Evolutionary conservation across 2,888 invertebrate species (phyloP), one percentile per base, ranked within the genome.

Genomic region (Lutraria lutraria): DNA sequence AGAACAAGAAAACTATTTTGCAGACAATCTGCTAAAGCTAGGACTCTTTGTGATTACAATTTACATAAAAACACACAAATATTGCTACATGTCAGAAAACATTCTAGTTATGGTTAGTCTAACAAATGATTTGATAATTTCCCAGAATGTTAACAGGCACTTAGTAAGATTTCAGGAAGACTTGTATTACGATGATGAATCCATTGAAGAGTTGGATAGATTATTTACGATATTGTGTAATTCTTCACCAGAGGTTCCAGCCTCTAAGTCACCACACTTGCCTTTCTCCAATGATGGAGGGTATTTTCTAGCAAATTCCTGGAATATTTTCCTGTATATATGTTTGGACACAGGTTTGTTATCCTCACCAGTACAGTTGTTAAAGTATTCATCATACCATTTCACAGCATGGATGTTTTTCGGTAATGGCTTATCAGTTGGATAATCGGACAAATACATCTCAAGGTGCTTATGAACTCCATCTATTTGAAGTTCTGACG

Each of bases 351-450:
- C 91, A n/a, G 89, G 83, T 68, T 89, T 89, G 25, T 84, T 86
- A 25, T 87, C 85, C n/a, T 63, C 53, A 13, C 83, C 86, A 25
- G 52, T 29, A 68, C 91, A 91, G 19, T 72, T 72, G 29, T 8
- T 63, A 10, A 88, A 13, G 53, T 91, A 91, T 56, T 91, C 91
- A 63, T 89, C 91, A 82, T 91, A 91, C 91, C 91, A 91, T 68
- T 91, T 91, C 0, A 91, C 91, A 29, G 89, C 89, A 83, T 91
- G 91, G n/a, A 91, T 88, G 31, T 89, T 91, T 80, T 91, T 91
- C 34, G 91, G 91, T 29, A 91, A 56, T 0, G 91, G 85, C 43
- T 81, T 89, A 25, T 86, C 81, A 6, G 81, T 60, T 1, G 89
- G 79, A 80, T 89, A 91, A 15, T 88, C 82, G 19, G 88, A 63